These are phyloP conservation scores for Acanthosoma haemorrhoidale DNA, from an alignment of 2,888 invertebrate genomes.

Conservation along the genomic window DNA sequence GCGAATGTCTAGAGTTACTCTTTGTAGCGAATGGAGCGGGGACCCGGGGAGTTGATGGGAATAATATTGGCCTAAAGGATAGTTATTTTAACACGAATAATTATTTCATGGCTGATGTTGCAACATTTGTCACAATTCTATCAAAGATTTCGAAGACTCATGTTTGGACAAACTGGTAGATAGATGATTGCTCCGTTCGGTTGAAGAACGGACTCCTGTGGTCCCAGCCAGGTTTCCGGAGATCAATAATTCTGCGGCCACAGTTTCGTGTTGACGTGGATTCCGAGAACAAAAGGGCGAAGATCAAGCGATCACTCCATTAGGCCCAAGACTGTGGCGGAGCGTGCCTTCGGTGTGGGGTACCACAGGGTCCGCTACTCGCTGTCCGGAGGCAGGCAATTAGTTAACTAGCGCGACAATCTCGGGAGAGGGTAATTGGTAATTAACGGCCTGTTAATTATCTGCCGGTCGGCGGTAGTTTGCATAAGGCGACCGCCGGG, in stretches of 20 bases:
- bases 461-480: background rate
- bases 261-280: background rate
- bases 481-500: background rate
- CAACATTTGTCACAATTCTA: no score
- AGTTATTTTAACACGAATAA: no score
- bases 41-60: no score
- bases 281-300: no score
- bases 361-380: background rate
- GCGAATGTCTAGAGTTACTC: no score
- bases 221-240: background rate
- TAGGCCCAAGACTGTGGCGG: background rate
- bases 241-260: background rate
- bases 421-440: background rate
- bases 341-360: background rate
- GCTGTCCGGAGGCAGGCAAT: background rate
- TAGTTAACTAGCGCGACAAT: background rate
- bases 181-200: no score
- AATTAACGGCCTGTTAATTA: slow-evolving; percentile 9
- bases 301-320: background rate
- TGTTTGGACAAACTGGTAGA: no score
- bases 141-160: no score
- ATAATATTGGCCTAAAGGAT: no score
- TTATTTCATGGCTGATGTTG: no score
- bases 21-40: no score
- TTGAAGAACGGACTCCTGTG: no score